Base-by-base conservation (phyloP, 1,140 invertebrate species). In the Drosophila kohkoa region DNA sequence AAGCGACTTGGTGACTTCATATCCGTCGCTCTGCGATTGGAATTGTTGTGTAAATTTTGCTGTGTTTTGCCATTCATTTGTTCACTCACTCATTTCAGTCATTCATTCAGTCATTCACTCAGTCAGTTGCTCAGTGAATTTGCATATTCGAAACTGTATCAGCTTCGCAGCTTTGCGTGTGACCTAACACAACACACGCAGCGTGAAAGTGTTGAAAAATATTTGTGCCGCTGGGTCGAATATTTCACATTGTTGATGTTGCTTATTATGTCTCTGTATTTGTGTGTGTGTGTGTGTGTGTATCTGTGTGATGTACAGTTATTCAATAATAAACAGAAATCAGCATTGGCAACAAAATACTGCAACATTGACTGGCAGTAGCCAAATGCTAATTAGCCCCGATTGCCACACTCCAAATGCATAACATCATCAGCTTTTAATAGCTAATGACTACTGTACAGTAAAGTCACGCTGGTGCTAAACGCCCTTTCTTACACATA, bases 201-300 rank as follows among this genome's bases (percentile, higher is more conserved):
- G 62, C 55, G 55, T 51, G 70, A 73, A 73, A 73, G 64, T 68
- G 64, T 73, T 73, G 71, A 60, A 70, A 70, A 70, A 45, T 70
- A 70, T 62, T 74, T 74, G 55, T 67, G 70, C 48, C 55, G 35
- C 69, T 57, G 45, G 35, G 43, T 64, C 62, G 28, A 35, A 72
- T 66, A 72, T 66, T 72, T 72, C 45, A 41, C 52, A 72, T 51
- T 51, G 38, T 58, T 64, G 45, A 32, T 25, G 20, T 25, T 25
- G 20, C 20, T 25, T 25, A 25, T 25, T 25, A 25, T 25, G 20
- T 25, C 20, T 25, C 20, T 25, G 20, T 25, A 8, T 32, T 5
- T 66, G 35, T 30, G 4, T 7, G 58, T 46, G 10, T 25, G 57
- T 45, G 41, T 63, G 59, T 43, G 30, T 25, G 16, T 8, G 3